A percentile compares a stretch with the other conserved stretches of the same genome.
phyloP scores from a whole-genome alignment of 1,140 invertebrate species.

The Sinonovacula constricta region DNA sequence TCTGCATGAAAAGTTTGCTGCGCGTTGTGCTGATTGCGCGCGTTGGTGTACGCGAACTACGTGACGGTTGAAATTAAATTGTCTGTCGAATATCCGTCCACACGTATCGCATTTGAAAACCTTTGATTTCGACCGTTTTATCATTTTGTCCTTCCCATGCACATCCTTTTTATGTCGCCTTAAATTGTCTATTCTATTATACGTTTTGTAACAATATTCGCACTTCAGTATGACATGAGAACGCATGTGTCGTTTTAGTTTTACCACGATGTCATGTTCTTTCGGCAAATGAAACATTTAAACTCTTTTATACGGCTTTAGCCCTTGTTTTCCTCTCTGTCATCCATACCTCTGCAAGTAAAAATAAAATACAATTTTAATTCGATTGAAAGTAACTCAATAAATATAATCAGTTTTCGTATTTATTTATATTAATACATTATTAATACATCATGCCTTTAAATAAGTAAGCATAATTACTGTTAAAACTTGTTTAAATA shows the following conservation, averaged over 20 bases:
- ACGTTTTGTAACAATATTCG: neutral
- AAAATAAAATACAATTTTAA: too few relatives aligned
- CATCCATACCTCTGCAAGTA: too few relatives aligned
- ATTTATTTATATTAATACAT: too few relatives aligned
- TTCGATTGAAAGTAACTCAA: too few relatives aligned
- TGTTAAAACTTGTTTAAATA: too few relatives aligned
- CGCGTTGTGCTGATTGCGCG: neutral
- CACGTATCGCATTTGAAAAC: slow-evolving; percentile 13
- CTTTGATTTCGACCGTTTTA: neutral
- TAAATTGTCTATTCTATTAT: neutral
- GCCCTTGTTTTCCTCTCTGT: too few relatives aligned
- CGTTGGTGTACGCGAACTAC: neutral
- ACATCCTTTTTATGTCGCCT: neutral
- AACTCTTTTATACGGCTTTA: too few relatives aligned
- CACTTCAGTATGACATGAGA: neutral
- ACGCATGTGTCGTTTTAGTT: neutral
- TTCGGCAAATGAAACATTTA: neutral
- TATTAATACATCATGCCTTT: too few relatives aligned
- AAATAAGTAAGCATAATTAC: too few relatives aligned
- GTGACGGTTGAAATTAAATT: neutral
- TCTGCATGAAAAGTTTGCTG: neutral
- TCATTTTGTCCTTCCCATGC: neutral
- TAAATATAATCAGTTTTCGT: too few relatives aligned
- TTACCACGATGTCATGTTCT: neutral
- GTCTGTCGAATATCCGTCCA: slow-evolving; percentile 1